Evolutionary conservation across 2,888 invertebrate genomes (phyloP).

Genomic region (Lumbricus terrestris): DNA sequence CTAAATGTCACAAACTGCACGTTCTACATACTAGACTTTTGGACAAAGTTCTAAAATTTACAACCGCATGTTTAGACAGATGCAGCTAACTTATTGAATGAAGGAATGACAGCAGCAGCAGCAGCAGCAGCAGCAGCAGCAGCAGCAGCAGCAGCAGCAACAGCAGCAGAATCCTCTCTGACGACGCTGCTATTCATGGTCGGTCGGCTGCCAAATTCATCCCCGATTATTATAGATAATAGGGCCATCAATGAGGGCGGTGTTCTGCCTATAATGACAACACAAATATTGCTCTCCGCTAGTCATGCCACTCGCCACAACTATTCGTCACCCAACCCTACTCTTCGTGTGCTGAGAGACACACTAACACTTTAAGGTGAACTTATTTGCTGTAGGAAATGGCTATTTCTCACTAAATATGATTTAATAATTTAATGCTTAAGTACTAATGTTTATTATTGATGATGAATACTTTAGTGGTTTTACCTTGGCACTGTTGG

Average conservation of each 20-base stretch:
- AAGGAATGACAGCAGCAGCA: too few relatives aligned
- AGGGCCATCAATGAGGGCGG: not conserved
- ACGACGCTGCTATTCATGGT: not conserved
- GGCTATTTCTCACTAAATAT: not conserved
- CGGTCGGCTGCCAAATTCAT: not conserved
- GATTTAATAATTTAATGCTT: not conserved
- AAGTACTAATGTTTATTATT: too few relatives aligned
- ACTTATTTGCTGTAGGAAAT: not conserved
- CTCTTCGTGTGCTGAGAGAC: not conserved
- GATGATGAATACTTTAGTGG: not conserved
- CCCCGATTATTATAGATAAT: not conserved
- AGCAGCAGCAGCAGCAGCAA: too few relatives aligned
- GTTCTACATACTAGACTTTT: not conserved
- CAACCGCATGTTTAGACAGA: not conserved
- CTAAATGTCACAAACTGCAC: not conserved
- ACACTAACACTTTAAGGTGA: not conserved
- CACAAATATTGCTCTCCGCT: not conserved
- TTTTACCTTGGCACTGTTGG: not conserved
- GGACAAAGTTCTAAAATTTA: not conserved
- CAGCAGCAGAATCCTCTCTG: too few relatives aligned
- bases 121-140: too few relatives aligned
- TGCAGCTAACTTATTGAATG: not conserved
- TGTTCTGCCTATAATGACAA: not conserved
- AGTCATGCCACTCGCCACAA: not conserved
- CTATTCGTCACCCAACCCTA: not conserved